Percentiles rank a stretch among this genome's conserved stretches.
Evolutionary conservation across 1,140 invertebrate species (phyloP).

Genomic region (Potamilus streckersoni): DNA sequence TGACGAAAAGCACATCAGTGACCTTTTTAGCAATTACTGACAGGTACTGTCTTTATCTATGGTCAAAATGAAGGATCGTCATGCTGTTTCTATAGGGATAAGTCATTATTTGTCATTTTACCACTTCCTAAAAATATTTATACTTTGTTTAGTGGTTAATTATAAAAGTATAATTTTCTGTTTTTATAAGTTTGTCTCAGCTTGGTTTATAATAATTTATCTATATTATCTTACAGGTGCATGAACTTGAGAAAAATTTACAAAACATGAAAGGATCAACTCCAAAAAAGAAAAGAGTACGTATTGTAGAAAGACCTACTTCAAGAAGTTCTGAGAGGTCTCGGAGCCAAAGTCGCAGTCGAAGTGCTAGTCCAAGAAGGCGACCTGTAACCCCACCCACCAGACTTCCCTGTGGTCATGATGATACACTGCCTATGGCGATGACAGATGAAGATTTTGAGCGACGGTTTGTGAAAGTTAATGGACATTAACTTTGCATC

Average conservation of each 20-base stretch:
- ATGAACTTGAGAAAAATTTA: conserved; percentile 26
- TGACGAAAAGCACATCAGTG: too few species aligned
- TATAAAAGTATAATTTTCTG: not conserved
- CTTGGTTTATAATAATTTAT: not conserved
- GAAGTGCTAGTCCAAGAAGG: conserved; percentile 13
- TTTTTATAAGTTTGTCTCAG: not conserved
- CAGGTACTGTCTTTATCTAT: too few species aligned
- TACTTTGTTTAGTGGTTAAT: too few species aligned
- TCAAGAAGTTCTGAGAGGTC: conserved; percentile 11
- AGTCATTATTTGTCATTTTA: too few species aligned
- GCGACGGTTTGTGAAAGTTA: conserved; percentile 13
- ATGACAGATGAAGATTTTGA: conserved; percentile 32
- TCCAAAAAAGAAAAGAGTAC: not conserved
- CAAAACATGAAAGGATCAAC: conserved; percentile 21
- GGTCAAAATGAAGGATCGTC: too few species aligned
- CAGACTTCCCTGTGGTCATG: conserved; percentile 26
- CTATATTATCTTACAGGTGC: conserved; percentile 9
- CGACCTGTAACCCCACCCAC: conserved; percentile 25
- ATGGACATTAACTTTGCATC: too few species aligned
- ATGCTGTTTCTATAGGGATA: too few species aligned
- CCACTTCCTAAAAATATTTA: too few species aligned
- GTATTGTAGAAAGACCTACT: conserved; percentile 1
- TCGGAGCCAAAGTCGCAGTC: too few species aligned
- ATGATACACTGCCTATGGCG: conserved; percentile 23
- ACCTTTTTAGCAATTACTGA: too few species aligned